Conservation (phyloP, 2,888 invertebrate genomes). For the Linyphia triangularis region DNA sequence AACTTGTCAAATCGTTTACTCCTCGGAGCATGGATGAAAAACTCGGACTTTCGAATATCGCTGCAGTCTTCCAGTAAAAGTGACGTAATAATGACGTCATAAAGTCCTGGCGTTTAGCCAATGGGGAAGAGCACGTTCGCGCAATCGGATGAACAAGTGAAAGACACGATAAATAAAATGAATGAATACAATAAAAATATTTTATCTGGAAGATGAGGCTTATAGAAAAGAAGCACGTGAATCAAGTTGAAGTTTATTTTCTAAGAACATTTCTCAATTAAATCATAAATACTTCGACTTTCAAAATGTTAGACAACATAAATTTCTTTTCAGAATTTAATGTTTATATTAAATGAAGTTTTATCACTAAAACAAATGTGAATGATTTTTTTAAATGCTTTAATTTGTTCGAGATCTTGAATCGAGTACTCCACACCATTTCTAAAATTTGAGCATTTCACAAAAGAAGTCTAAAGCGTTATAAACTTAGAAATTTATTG, state of each 20-base stretch:
- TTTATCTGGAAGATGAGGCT: no score
- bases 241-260: neutral
- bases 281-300: no score
- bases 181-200: neutral
- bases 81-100: conserved; percentile 56
- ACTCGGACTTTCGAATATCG: conserved; percentile 59
- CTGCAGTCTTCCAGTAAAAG: conserved; percentile 32
- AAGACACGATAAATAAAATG: conserved; percentile 10
- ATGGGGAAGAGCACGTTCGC: conserved; percentile 13
- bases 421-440: no score
- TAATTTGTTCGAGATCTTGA: no score
- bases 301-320: no score
- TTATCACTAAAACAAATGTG: no score
- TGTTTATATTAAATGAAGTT: no score
- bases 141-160: conserved; percentile 21
- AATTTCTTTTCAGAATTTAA: no score
- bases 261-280: neutral
- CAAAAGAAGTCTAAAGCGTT: no score
- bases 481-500: no score
- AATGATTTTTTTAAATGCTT: no score
- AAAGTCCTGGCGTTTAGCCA: conserved; percentile 29
- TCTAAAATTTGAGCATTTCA: no score
- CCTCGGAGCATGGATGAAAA: conserved; percentile 11
- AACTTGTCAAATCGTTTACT: conserved; percentile 58
- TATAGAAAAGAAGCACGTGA: neutral